A percentile compares a stretch with the other conserved stretches of the same genome.
Conservation (phyloP, 1,140 invertebrate species). For the Lamellibrachia luymesi region DNA sequence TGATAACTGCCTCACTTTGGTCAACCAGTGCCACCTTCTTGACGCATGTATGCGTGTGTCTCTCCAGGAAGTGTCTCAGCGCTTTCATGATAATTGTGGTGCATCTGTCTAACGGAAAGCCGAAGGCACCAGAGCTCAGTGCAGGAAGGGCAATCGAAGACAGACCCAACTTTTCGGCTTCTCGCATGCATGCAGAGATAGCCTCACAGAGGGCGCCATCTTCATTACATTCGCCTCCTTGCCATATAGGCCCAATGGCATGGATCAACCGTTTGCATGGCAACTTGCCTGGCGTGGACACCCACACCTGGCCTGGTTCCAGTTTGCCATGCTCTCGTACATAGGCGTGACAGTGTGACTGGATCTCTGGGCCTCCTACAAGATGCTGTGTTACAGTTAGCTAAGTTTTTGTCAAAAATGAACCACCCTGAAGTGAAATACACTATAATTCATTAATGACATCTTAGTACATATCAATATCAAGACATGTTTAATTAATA, state of each 20-base stretch:
- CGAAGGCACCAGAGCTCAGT: slow-evolving; percentile 40
- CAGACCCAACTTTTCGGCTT: slow-evolving; percentile 24
- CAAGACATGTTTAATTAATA: too few relatives aligned
- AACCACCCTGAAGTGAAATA: background rate
- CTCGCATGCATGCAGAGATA: slow-evolving; percentile 29
- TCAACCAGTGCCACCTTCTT: slow-evolving; percentile 32
- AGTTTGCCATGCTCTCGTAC: slow-evolving; percentile 28
- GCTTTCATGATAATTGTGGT: slow-evolving; percentile 13
- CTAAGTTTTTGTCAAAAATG: background rate
- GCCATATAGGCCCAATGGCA: slow-evolving; percentile 43
- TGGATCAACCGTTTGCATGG: slow-evolving; percentile 36
- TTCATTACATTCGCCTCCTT: slow-evolving; percentile 30
- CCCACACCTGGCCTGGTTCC: slow-evolving; percentile 30
- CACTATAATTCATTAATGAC: too few relatives aligned
- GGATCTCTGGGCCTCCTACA: slow-evolving; percentile 28
- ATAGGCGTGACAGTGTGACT: slow-evolving; percentile 32
- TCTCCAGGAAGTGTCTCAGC: slow-evolving; percentile 8
- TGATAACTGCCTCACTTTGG: background rate
- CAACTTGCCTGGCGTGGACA: slow-evolving; percentile 31
- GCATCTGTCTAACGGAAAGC: slow-evolving; percentile 34
- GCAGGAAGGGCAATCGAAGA: slow-evolving; percentile 36
- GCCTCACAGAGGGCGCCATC: slow-evolving; percentile 27
- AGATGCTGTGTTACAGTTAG: background rate
- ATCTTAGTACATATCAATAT: too few relatives aligned
- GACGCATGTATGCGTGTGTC: slow-evolving; percentile 13